Percentiles rank a stretch among this genome's conserved stretches.
phyloP scores from a whole-genome alignment of 23 tunicate genomes.

The Oikopleura albicans region DNA sequence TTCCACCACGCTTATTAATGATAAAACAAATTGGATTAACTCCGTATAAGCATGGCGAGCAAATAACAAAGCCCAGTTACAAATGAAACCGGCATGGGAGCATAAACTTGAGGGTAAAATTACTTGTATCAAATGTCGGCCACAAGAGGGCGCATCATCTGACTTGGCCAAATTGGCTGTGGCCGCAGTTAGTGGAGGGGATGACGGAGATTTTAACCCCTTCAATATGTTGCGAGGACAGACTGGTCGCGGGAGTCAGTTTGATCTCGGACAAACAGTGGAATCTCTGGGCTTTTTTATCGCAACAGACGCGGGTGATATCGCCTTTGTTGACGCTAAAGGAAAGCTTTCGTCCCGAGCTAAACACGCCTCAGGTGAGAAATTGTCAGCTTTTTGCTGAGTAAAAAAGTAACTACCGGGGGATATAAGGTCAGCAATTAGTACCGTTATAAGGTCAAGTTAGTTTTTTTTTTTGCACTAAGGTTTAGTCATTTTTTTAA shows the following conservation, averaged over 20 bases:
- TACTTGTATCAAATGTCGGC: not conserved
- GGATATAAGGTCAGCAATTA: no score
- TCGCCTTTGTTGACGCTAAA: not conserved
- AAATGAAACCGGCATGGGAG: not conserved
- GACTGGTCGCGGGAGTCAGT: no score
- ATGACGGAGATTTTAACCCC: no score
- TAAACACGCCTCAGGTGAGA: no score
- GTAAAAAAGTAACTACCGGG: no score
- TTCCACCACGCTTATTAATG: no score
- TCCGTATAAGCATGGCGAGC: not conserved
- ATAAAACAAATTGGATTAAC: no score
- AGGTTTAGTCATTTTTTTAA: no score
- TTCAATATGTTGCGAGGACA: no score
- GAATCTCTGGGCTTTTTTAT: constrained; percentile 10
- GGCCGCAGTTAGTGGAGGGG: not conserved
- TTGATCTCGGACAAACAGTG: not conserved
- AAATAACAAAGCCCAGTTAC: not conserved
- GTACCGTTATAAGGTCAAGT: no score
- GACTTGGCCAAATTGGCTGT: not conserved
- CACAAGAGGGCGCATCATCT: not conserved
- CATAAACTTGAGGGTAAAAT: not conserved
- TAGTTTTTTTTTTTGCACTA: no score
- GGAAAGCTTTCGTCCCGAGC: not conserved
- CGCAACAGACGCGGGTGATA: not conserved
- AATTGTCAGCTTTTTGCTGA: no score